Evolutionary conservation across 2,888 invertebrate species (phyloP), one percentile per base, ranked within the genome.

Genomic region (Oxycera nigricornis): DNA sequence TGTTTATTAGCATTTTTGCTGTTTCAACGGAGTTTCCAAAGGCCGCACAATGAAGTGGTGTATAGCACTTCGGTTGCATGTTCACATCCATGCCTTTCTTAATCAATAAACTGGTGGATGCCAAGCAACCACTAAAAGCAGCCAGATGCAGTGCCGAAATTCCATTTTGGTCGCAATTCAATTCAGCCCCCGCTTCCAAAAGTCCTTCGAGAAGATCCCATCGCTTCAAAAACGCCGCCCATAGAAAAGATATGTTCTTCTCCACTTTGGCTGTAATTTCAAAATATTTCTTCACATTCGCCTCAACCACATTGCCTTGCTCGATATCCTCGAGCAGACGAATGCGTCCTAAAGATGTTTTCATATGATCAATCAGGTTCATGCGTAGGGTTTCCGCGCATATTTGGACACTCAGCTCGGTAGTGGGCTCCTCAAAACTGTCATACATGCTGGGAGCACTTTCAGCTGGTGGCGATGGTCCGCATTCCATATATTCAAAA

Each of bases 21-120:
- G 94, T 94, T 80, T 92, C 91, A 72, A 91, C 89, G 76, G 94
- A 91, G 81, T 95, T 94, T 14, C 95, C 94, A 85, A 95, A 94
- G 35, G 95, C 95, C 14, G 96, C 94, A 82, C 94, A 95, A 84
- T 97, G 96, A 75, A 96, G 88, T 0, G 96, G 94, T 59, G 92
- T 92, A 82, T 92, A 92, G 79, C 90, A 90, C 82, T 91, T 90
- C 75, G 89, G 89, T 81, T 90, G 88, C 68, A 89, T 88, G 84
- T 92, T 91, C 7, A 92, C 89, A 80, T 91, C 91, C 78, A 89
- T 88, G 1, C 91, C 92, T 79, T 90, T 88, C 30, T 89, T 85
- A 61, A 94, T 88, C 68, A 94, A 87, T 81, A 89, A 91, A 79
- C 88, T 89, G 7, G 92, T 89, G 77, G 93, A 91, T 20, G 90